Evolutionary conservation across 1,140 invertebrate genomes (phyloP), one percentile per base, ranked within the genome.

Genomic region (Argopecten irradians): DNA sequence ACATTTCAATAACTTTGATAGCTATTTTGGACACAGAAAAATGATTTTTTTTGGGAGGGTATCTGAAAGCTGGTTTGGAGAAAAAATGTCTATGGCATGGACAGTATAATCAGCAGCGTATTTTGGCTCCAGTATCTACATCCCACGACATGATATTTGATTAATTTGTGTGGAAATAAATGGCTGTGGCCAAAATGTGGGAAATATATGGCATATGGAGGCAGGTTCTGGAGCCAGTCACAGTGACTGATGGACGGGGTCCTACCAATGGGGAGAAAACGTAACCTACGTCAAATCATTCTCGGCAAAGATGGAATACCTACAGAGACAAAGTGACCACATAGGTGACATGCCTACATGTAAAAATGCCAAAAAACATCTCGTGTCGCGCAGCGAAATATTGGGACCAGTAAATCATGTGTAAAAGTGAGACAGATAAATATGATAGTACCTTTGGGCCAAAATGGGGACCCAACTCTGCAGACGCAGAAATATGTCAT

Each of bases 211-310:
- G 55, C n/a, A 28, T 71, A 71, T 71, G 55, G 55, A 71, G 55
- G 55, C 55, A 71, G 55, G 55, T 71, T 71, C 55, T 71, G 55
- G 55, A 71, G 55, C 55, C 55, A 71, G 55, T 71, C 55, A 71
- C 22, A 71, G 55, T 71, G 55, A 71, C 55, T 71, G 55, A 71
- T 71, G 55, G 55, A 71, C 55, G 22, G n/a, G 55, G 55, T 71
- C 28, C 55, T 71, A 71, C 55, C 55, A 71, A 71, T 28, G 55
- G n/a, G 55, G 55, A 71, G 55, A 71, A 71, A 71, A 71, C 55
- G 55, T 71, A 71, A 71, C 55, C 55, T 71, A n/a, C 55, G n/a
- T 71, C 55, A 71, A 71, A 71, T 71, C n/a, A 71, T 71, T 71
- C 55, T 71, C 55, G 22, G 55, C 55, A 71, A 71, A 71, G 55